These are phyloP conservation scores for Diarsia mendica DNA, from an alignment of 2,888 invertebrate genomes.

Conservation along the genomic window DNA sequence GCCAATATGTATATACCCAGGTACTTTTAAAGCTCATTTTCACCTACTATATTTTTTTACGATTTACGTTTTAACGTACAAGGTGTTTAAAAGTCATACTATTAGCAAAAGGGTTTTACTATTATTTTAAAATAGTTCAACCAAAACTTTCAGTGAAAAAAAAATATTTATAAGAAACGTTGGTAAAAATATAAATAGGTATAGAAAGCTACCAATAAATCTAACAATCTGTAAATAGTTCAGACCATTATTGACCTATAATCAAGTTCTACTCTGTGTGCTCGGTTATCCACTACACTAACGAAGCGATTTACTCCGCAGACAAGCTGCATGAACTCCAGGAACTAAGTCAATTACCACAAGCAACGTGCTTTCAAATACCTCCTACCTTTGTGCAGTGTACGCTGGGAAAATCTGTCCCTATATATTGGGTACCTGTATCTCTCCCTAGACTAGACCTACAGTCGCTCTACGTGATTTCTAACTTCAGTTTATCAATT, in stretches of 20 bases:
- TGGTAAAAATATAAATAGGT: not conserved
- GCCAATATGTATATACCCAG: too few species aligned
- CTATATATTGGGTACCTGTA: not conserved
- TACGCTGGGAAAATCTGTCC: not conserved
- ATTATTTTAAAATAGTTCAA: too few species aligned
- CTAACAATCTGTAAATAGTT: not conserved
- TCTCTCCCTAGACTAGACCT: not conserved
- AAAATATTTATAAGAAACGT: not conserved
- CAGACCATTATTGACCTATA: constrained; percentile 1
- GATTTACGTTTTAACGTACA: too few species aligned
- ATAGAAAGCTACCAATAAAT: not conserved
- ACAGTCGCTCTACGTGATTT: not conserved
- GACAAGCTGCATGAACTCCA: constrained; percentile 33
- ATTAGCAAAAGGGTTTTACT: too few species aligned
- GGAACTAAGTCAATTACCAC: constrained; percentile 41
- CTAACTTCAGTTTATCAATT: not conserved
- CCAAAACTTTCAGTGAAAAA: too few species aligned
- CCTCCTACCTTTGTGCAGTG: constrained; percentile 2
- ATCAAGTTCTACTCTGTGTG: constrained; percentile 2
- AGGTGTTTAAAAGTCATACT: too few species aligned
- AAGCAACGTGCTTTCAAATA: constrained; percentile 44
- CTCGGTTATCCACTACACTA: constrained; percentile 25
- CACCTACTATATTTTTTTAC: too few species aligned
- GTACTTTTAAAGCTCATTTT: too few species aligned
- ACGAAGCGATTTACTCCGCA: constrained; percentile 44